Base-by-base conservation (phyloP, 2,797 vertebrate genomes). In the Neosalanx taihuensis region DNA sequence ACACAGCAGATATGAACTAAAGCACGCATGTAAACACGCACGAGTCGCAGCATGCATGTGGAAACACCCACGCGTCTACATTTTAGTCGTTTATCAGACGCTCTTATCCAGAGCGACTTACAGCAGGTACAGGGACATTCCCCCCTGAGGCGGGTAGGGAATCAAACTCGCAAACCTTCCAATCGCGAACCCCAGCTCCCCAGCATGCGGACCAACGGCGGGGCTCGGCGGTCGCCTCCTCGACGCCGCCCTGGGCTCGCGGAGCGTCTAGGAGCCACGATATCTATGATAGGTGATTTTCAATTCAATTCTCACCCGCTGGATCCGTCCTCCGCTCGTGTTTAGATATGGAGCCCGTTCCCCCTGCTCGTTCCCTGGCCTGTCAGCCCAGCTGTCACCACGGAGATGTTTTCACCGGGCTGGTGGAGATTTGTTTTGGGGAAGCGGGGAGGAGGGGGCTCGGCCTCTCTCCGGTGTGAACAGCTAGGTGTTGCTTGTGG, bases 261-360 rank as follows among this genome's bases (percentile, higher is more conserved):
- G 95, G 90, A 89, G 92, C 91, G 92, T 93, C 93, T 94, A 94
- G 94, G 92, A 90, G 90, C 93, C 90, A 87, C 88, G 92, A 89
- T 92, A 95, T 95, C 95, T 97, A 95, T 88, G 93, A 89, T 92
- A 95, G 95, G 95, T 97, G 96, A 96, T 97, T 97, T 96, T 96
- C 93, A 95, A 93, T 96, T 97, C 96, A 97, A 98, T 99, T 99
- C 94, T 94, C 96, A 97, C 96, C 95, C 94, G 89, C 90, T 93
- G 93, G 91, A 92, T 92, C 87, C 92, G 92, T 96, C 94, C 94
- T 94, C 92, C 89, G 78, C 93, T 88, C 84, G 85, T 89, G 90
- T 84, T 69, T 41, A 41, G 9, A 92, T 90, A 94, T 89, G 78
- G 79, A 92, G 92, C 92, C 89, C 86, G 81, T 85, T 78, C 87